These are phyloP conservation scores for Oreochromis grahami DNA, from an alignment of 2,797 vertebrate genomes.

Conservation along the genomic window DNA sequence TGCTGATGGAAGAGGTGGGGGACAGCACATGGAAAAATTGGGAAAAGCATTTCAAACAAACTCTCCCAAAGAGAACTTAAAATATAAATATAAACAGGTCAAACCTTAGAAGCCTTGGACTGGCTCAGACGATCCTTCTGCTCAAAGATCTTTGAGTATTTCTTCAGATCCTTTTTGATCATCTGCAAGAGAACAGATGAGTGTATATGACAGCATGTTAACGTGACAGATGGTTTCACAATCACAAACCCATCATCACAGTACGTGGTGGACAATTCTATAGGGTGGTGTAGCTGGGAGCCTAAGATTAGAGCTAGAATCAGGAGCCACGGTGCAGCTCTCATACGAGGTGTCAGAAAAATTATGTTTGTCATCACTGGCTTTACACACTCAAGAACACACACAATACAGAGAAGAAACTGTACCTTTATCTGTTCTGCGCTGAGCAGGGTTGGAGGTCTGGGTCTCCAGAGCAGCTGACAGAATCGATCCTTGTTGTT, in stretches of 20 bases:
- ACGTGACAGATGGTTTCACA: neutral
- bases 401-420: neutral
- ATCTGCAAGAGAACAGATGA: constrained; percentile 69
- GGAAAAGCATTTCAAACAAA: neutral
- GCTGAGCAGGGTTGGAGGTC: constrained; percentile 85
- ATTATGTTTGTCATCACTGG: constrained; percentile 26
- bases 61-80: neutral
- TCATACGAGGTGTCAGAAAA: constrained; percentile 60
- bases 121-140: constrained; percentile 99
- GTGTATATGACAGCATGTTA: neutral
- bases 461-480: constrained; percentile 95
- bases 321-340: constrained; percentile 32
- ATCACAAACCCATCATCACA: neutral
- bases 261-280: neutral
- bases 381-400: neutral
- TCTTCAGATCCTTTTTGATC: constrained; percentile 99
- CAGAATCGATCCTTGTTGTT: constrained; percentile 98
- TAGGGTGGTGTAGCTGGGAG: neutral
- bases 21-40: neutral
- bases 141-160: constrained; percentile 99
- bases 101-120: constrained; percentile 97
- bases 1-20: neutral
- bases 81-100: neutral
- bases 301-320: constrained; percentile 42
- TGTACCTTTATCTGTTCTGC: constrained; percentile 87